A percentile compares a stretch with the other conserved stretches of the same genome.
Evolutionary conservation across 2,113 vertebrate genomes (phyloP).

Genomic region (Oncorhynchus masou): DNA sequence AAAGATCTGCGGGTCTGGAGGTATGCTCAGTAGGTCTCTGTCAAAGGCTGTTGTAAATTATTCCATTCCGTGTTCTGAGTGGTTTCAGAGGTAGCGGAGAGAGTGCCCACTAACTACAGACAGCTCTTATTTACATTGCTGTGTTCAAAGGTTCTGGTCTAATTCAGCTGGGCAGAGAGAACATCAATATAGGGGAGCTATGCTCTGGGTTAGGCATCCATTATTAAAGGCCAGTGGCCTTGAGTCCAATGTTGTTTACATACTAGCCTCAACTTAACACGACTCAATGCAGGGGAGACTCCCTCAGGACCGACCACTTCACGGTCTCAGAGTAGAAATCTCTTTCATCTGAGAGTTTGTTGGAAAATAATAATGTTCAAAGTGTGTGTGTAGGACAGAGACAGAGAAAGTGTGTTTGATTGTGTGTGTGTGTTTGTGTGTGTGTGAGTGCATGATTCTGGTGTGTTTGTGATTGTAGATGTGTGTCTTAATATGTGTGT

Average conservation of each 20-base stretch:
- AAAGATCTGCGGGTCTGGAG: background rate
- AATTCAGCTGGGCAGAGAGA: conserved; percentile 53
- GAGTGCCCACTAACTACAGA: conserved; percentile 44
- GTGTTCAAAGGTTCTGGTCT: conserved; percentile 53
- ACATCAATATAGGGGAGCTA: conserved; percentile 35
- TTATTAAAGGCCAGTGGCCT: conserved; percentile 48
- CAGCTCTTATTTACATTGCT: conserved; percentile 61
- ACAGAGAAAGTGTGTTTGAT: too few species aligned
- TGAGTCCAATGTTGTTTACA: conserved; percentile 53
- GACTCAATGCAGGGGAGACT: background rate
- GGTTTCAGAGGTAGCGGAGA: conserved; percentile 37
- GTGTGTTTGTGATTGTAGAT: too few species aligned
- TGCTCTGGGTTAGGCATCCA: conserved; percentile 51
- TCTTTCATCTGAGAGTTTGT: conserved; percentile 1
- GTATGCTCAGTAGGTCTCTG: background rate
- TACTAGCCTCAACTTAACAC: conserved; percentile 1
- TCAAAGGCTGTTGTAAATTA: background rate
- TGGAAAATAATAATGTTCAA: background rate
- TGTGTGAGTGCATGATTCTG: too few species aligned
- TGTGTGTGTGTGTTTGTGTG: too few species aligned
- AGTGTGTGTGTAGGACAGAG: too few species aligned
- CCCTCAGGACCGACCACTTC: background rate
- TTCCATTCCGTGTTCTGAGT: conserved; percentile 24
- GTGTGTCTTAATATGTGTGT: background rate
- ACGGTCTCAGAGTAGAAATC: background rate